Percentiles rank a stretch among this genome's conserved stretches.
Conservation (phyloP, 2,797 vertebrate species). For the Linurgus olivaceus region DNA sequence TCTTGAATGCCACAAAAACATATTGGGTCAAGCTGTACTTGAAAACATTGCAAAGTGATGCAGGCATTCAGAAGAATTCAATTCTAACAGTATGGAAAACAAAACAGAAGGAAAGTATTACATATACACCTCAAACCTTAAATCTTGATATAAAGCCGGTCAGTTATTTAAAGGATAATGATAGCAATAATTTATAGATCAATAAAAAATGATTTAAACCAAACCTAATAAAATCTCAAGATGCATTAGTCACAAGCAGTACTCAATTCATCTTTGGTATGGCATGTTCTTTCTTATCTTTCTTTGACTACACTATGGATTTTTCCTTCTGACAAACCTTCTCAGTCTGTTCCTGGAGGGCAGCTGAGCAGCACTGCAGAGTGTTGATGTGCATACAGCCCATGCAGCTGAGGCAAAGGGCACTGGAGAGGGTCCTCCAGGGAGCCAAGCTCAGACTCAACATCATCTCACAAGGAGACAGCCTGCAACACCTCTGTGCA, state of each 20-base stretch:
- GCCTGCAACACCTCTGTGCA: accelerated
- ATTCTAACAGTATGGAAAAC: background rate
- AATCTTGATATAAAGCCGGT: background rate
- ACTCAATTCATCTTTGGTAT: background rate
- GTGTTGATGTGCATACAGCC: background rate
- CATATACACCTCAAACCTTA: background rate
- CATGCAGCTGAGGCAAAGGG: background rate
- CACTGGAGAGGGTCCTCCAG: background rate
- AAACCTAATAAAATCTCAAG: background rate
- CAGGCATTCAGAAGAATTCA: background rate
- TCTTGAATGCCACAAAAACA: background rate
- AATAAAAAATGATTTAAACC: background rate
- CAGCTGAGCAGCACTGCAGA: background rate
- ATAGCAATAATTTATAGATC: background rate
- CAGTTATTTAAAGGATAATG: background rate
- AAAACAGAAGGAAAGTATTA: background rate
- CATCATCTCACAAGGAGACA: accelerated
- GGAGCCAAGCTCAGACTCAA: background rate
- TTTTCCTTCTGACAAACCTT: background rate
- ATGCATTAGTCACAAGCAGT: background rate
- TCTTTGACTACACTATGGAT: background rate
- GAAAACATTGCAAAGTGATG: background rate
- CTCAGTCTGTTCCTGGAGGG: background rate
- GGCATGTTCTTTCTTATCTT: background rate
- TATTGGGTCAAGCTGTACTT: background rate